phyloP scores from a whole-genome alignment of 2,888 invertebrate genomes.

The Clunio marinus region DNA sequence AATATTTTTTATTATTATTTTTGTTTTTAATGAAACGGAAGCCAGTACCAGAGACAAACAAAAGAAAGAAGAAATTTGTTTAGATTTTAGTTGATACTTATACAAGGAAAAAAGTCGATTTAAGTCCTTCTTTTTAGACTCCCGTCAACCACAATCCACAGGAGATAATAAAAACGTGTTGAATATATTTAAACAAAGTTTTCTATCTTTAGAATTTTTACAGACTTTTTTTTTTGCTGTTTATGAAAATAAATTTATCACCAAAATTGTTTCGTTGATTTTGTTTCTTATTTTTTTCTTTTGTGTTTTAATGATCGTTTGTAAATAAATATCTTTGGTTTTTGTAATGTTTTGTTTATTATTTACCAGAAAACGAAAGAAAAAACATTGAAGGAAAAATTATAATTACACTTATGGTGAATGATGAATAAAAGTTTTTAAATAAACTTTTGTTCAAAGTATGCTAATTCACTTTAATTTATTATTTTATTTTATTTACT shows the following conservation, averaged over 20 bases:
- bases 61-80: no score
- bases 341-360: no score
- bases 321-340: not conserved
- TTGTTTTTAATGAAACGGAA: not conserved
- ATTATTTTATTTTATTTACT: constrained; percentile 1
- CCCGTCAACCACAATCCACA: not conserved
- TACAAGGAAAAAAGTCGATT: constrained; percentile 4
- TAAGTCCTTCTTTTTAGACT: no score
- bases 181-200: constrained; percentile 23
- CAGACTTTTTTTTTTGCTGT: constrained; percentile 3
- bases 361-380: no score
- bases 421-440: not conserved
- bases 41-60: constrained; percentile 2
- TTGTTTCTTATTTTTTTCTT: no score
- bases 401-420: constrained; percentile 2
- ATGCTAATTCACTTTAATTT: not conserved
- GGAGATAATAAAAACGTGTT: constrained; percentile 5
- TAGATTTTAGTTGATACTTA: not conserved
- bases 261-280: constrained; percentile 23
- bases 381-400: no score
- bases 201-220: not conserved
- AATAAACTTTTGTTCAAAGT: not conserved
- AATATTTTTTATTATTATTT: not conserved
- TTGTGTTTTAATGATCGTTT: constrained; percentile 1
- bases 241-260: constrained; percentile 30